These are phyloP conservation scores for Mechanitis mazaeus DNA, from an alignment of 2,888 invertebrate genomes.

Conservation along the genomic window DNA sequence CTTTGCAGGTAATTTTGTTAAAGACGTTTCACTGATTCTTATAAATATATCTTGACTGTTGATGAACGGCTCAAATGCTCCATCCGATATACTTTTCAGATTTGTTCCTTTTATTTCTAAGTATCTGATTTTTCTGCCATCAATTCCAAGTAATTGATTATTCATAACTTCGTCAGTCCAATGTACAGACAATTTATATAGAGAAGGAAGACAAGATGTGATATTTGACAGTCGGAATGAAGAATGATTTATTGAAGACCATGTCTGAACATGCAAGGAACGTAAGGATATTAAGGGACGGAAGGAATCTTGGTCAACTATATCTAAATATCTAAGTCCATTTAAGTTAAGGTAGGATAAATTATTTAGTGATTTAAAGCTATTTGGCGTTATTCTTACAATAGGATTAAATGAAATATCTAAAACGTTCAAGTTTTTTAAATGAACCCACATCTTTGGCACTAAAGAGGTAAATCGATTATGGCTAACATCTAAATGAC, in stretches of 20 bases:
- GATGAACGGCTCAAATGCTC: constrained; percentile 85
- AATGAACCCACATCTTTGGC: constrained; percentile 83
- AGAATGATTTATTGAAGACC: constrained; percentile 84
- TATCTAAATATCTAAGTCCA: constrained; percentile 82
- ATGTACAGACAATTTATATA: constrained; percentile 85
- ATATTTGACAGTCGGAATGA: constrained; percentile 81
- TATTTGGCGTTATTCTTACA: constrained; percentile 82
- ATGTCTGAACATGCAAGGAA: constrained; percentile 82
- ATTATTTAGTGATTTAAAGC: constrained; percentile 82
- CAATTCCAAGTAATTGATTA: constrained; percentile 85
- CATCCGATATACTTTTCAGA: constrained; percentile 84
- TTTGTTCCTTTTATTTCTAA: constrained; percentile 87
- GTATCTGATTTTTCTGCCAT: constrained; percentile 86
- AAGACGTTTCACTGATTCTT: constrained; percentile 85
- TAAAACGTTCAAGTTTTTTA: constrained; percentile 83
- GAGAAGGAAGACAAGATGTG: constrained; percentile 82
- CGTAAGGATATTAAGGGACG: constrained; percentile 83
- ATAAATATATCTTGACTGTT: constrained; percentile 85
- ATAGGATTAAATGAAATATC: constrained; percentile 91
- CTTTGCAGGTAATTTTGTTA: constrained; percentile 87
- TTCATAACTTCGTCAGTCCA: constrained; percentile 84
- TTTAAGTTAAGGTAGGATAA: constrained; percentile 86
- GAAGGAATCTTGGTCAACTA: constrained; percentile 85
- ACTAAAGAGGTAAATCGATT: constrained; percentile 87
- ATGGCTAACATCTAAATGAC: constrained; percentile 84